These are phyloP conservation scores for Halocaridina rubra DNA, from an alignment of 2,888 invertebrate genomes.

Conservation along the genomic window DNA sequence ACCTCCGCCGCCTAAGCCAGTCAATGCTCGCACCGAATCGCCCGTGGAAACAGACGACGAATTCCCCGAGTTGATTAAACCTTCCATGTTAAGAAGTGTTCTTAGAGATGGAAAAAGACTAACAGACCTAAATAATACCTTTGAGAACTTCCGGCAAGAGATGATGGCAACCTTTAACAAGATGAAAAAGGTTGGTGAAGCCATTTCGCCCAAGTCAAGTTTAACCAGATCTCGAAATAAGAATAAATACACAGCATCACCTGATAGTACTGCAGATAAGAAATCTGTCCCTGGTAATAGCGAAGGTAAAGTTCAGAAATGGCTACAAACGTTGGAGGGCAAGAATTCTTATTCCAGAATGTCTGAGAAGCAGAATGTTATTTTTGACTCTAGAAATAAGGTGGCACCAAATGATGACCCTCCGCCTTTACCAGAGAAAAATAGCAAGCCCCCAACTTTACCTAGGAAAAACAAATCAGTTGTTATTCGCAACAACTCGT, in stretches of 20 bases:
- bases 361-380: constrained; percentile 19
- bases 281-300: neutral
- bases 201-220: constrained; percentile 47
- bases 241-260: constrained; percentile 25
- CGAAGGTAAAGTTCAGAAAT: constrained; percentile 58
- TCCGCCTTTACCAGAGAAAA: constrained; percentile 41
- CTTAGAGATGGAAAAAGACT: constrained; percentile 50
- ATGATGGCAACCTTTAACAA: constrained; percentile 59
- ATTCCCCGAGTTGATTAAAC: constrained; percentile 55
- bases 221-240: constrained; percentile 31
- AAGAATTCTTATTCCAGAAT: constrained; percentile 40
- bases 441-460: constrained; percentile 36
- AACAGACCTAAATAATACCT: constrained; percentile 48
- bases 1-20: constrained; percentile 6
- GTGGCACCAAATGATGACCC: neutral
- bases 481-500: constrained; percentile 21
- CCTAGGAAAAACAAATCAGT: constrained; percentile 21
- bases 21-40: constrained; percentile 35
- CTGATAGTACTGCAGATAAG: constrained; percentile 10
- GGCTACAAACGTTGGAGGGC: constrained; percentile 54
- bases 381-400: neutral
- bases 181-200: constrained; percentile 51
- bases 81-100: constrained; percentile 53
- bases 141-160: constrained; percentile 59
- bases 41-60: constrained; percentile 37